Percentiles rank a stretch among this genome's conserved stretches.
phyloP scores from a whole-genome alignment of 1,140 invertebrate genomes.

The Trichoplusia ni region DNA sequence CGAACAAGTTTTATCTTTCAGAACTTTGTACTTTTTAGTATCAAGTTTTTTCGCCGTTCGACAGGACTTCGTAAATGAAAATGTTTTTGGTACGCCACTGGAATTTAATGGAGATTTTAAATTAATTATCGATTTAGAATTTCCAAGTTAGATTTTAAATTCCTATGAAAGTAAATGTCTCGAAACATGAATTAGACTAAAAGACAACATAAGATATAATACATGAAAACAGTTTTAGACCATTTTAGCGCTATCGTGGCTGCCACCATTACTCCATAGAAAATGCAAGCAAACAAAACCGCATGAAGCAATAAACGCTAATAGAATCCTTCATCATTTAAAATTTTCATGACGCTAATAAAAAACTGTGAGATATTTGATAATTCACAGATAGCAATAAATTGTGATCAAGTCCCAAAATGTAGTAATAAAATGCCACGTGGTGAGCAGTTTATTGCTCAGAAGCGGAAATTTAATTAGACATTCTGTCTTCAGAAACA shows the following conservation, averaged over 20 bases:
- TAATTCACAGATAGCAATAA: conserved; percentile 45
- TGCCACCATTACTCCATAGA: too few species aligned
- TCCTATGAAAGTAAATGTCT: too few species aligned
- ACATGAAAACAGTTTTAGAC: too few species aligned
- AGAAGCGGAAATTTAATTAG: conserved; percentile 51
- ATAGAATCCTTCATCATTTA: conserved; percentile 3
- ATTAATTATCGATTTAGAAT: too few species aligned
- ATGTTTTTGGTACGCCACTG: not conserved
- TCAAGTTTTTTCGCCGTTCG: conserved; percentile 11
- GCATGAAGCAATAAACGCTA: not conserved
- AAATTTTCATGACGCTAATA: conserved; percentile 26
- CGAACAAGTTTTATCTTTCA: conserved; percentile 47
- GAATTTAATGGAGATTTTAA: too few species aligned
- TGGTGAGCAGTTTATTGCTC: conserved; percentile 50
- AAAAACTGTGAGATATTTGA: conserved; percentile 29
- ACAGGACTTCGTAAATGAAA: conserved; percentile 8
- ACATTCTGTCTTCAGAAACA: conserved; percentile 33
- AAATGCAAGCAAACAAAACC: too few species aligned
- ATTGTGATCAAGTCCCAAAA: conserved; percentile 50
- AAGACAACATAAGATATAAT: too few species aligned
- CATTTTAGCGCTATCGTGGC: too few species aligned
- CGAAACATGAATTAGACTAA: too few species aligned
- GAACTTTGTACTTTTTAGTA: conserved; percentile 31
- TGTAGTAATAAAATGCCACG: conserved; percentile 51
- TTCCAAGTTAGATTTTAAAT: too few species aligned